These are phyloP conservation scores for Enoplosus armatus DNA, from an alignment of 2,797 vertebrate genomes.

Conservation along the genomic window DNA sequence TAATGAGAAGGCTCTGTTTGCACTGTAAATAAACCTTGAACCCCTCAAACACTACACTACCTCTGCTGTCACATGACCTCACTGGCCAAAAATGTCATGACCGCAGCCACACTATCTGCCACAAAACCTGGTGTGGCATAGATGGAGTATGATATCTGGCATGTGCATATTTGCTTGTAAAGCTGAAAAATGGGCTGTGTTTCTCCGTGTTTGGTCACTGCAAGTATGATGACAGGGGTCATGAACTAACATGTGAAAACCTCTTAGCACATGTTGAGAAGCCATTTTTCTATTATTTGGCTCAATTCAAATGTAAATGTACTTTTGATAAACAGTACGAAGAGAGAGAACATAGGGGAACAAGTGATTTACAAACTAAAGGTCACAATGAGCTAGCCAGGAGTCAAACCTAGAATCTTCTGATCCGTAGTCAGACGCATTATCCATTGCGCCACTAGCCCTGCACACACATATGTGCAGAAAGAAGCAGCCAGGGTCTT, in stretches of 20 bases:
- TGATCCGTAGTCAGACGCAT: slow-evolving; percentile 52
- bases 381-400: slow-evolving; percentile 30
- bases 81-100: slow-evolving; percentile 36
- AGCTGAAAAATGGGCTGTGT: slow-evolving; percentile 14
- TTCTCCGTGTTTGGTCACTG: slow-evolving; percentile 30
- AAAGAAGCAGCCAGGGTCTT: too few species aligned
- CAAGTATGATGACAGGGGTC: slow-evolving; percentile 4
- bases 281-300: too few species aligned
- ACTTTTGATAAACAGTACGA: too few species aligned
- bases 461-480: too few species aligned
- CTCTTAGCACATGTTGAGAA: too few species aligned
- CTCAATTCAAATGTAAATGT: too few species aligned
- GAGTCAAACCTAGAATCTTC: slow-evolving; percentile 59
- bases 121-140: slow-evolving; percentile 46
- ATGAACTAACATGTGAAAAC: too few species aligned
- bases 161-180: slow-evolving; percentile 28
- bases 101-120: not conserved
- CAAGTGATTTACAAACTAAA: too few species aligned
- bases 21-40: slow-evolving; percentile 58
- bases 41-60: slow-evolving; percentile 26
- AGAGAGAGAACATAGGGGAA: too few species aligned
- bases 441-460: slow-evolving; percentile 64
- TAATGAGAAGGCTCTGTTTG: slow-evolving; percentile 54
- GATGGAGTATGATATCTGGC: slow-evolving; percentile 28
- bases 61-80: slow-evolving; percentile 46